Evolutionary conservation across 2,113 vertebrate genomes (phyloP), one percentile per base, ranked within the genome.

Genomic region (Aviceda subcristata): DNA sequence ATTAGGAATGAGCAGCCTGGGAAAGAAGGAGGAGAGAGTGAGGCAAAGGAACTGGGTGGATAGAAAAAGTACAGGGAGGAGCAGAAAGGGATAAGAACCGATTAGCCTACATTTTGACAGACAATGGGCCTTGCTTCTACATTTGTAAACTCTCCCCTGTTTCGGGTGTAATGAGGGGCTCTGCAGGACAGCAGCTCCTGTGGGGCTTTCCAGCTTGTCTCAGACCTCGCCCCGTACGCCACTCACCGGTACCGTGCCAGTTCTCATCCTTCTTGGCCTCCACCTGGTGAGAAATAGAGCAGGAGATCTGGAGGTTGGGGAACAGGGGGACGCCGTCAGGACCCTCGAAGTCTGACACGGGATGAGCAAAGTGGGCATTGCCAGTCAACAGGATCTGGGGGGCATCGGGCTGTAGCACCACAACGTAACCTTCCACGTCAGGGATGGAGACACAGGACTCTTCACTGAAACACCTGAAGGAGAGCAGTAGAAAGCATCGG

Each of bases 351-450:
- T 99, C 99, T 17, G 98, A 98, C 0, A 98, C 98, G 10, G 99
- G 99, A 57, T 98, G 99, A 56, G 99, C 99, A 96, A 99, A 98
- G 95, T 99, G 99, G 23, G 99, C 98, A 14, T 98, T 99, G 46
- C 99, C 99, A 9, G 98, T 99, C 64, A 99, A 97, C 27, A 99
- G 98, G 97, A 99, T 99, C 97, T 99, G 99, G 34, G 99, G 99
- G 34, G 99, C 99, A 11, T 99, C 99, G 0, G 99, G 99, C 97
- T 99, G 99, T 23, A 99, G 99, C 46, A 99, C 99, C 94, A 99
- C 99, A 95, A 99, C 98, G 12, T 99, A 99, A 60, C 99, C 99
- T 92, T 99, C 99, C 86, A 99, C 98, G 88, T 99, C 99, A 9
- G 99, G 99, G 81, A 99, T 99, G 66, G 99, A 99, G 88, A 99